Percentiles rank a stretch among this genome's conserved stretches.
Evolutionary conservation across 2,797 vertebrate species (phyloP).

Genomic region (Heterohyrax brucei): DNA sequence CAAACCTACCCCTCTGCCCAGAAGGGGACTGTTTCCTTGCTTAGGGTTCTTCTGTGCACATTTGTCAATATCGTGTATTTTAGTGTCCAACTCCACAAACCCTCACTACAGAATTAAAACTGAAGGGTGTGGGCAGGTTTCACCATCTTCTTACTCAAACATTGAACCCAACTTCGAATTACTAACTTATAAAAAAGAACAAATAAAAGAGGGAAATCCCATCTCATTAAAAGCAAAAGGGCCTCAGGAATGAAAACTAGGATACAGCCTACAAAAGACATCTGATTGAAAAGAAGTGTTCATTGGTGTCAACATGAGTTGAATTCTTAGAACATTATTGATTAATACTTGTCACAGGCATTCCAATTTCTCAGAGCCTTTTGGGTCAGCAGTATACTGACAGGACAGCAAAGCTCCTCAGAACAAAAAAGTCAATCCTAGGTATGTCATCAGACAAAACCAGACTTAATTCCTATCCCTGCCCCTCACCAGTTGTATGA

Average conservation of each 20-base stretch:
- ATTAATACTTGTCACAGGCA: background rate
- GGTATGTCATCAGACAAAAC: background rate
- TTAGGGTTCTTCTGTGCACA: constrained; percentile 26
- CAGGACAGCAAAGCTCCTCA: background rate
- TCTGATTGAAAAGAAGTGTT: background rate
- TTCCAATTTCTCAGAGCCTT: background rate
- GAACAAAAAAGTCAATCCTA: background rate
- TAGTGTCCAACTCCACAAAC: constrained; percentile 72
- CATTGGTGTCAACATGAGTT: background rate
- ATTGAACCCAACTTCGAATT: constrained; percentile 84
- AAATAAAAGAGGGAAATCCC: constrained; percentile 85
- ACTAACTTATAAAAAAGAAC: constrained; percentile 83
- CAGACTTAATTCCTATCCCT: background rate
- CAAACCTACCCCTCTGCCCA: background rate
- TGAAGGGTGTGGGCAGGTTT: constrained; percentile 77
- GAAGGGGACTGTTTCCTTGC: constrained; percentile 66
- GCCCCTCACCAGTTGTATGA: background rate
- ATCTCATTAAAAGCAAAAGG: constrained; percentile 83
- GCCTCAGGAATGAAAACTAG: background rate
- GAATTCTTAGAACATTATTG: background rate
- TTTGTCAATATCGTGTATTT: constrained; percentile 63
- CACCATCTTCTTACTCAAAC: constrained; percentile 63
- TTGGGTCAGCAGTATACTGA: background rate
- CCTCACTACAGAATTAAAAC: constrained; percentile 82
- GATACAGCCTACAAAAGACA: background rate